Conservation (phyloP, 2,888 invertebrate species). For the Cheilosia vernalis region DNA sequence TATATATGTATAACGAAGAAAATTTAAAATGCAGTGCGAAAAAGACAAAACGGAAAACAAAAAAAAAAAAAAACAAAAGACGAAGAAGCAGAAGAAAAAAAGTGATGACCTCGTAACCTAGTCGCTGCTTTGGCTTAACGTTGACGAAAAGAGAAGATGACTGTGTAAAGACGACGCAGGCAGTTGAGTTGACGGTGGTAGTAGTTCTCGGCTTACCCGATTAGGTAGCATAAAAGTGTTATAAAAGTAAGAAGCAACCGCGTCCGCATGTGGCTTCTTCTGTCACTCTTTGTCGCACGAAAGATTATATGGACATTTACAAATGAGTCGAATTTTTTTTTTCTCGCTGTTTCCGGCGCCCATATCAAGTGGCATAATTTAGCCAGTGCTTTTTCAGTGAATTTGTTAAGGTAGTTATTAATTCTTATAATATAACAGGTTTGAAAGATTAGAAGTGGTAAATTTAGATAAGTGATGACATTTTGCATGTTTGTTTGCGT, state of each 20-base stretch:
- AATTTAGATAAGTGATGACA: conserved; percentile 28
- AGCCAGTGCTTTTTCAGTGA: conserved; percentile 1
- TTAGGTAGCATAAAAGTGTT: conserved; percentile 59
- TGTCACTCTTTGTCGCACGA: conserved; percentile 60
- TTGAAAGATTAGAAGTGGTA: conserved; percentile 26
- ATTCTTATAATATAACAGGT: conserved; percentile 31
- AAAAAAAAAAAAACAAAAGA: conserved; percentile 11
- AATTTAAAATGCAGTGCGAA: conserved; percentile 51
- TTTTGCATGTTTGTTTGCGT: conserved; percentile 4
- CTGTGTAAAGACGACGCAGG: conserved; percentile 41
- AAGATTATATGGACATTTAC: conserved; percentile 35
- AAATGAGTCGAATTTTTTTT: conserved; percentile 32
- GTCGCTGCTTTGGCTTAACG: conserved; percentile 63
- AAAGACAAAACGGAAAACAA: conserved; percentile 30
- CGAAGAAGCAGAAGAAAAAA: conserved; percentile 28
- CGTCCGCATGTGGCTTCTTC: conserved; percentile 47
- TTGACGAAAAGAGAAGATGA: conserved; percentile 59
- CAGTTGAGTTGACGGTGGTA: conserved; percentile 5
- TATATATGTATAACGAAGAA: conserved; percentile 48
- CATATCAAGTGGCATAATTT: conserved; percentile 36
- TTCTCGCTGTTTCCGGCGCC: conserved; percentile 63
- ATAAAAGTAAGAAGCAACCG: conserved; percentile 53
- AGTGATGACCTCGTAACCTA: conserved; percentile 73
- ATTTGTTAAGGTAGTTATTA: conserved; percentile 20
- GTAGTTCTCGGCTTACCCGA: conserved; percentile 39